A percentile compares a stretch with the other conserved stretches of the same genome.
Conservation (phyloP, 2,888 invertebrate species). For the Doris montereyensis region DNA sequence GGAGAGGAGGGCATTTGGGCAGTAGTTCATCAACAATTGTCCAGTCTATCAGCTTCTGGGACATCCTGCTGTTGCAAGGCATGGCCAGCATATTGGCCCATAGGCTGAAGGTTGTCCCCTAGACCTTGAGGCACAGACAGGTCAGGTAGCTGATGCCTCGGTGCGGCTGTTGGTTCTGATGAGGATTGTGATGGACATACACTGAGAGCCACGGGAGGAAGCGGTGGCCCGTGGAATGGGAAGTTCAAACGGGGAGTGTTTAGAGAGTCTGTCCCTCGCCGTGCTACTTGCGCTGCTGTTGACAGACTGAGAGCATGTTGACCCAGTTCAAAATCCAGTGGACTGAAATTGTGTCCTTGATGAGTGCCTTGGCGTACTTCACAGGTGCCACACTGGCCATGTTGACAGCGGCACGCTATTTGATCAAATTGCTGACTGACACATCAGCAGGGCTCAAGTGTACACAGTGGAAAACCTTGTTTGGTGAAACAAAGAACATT, state of each 20-base stretch:
- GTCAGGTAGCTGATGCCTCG: slow-evolving; percentile 30
- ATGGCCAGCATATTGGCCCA: slow-evolving; percentile 45
- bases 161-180: too few species aligned
- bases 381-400: slow-evolving; percentile 41
- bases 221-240: slow-evolving; percentile 28
- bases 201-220: too few species aligned
- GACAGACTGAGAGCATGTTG: background rate
- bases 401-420: slow-evolving; percentile 33
- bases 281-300: background rate
- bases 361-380: slow-evolving; percentile 17
- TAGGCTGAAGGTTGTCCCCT: slow-evolving; percentile 31
- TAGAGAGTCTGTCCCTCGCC: background rate
- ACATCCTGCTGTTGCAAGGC: slow-evolving; percentile 48
- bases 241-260: background rate
- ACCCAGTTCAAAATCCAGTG: background rate
- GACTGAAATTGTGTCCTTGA: background rate
- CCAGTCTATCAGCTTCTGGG: slow-evolving; percentile 49
- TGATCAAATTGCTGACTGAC: slow-evolving; percentile 38
- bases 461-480: slow-evolving; percentile 96
- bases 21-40: slow-evolving; percentile 36
- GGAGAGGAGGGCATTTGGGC: too few species aligned
- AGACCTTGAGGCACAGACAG: slow-evolving; percentile 38
- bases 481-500: too few species aligned
- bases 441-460: slow-evolving; percentile 88
- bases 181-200: too few species aligned